Evolutionary conservation across 2,113 vertebrate species (phyloP), one percentile per base, ranked within the genome.

Genomic region (Gobiocypris rarus): DNA sequence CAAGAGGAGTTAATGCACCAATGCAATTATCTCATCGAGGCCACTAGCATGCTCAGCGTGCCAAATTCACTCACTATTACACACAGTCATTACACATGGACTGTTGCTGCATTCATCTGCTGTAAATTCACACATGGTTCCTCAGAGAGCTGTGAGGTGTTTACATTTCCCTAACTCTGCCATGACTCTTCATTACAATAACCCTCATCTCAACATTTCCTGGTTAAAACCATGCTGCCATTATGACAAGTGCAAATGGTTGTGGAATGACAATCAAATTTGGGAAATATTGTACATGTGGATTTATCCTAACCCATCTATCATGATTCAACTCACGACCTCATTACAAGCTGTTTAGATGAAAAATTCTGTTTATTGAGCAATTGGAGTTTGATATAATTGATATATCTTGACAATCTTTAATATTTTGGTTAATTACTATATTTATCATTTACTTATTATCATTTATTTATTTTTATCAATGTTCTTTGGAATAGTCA

Each of bases 21-120:
- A 70, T 82, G 80, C 65, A 82, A 82, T 82, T 82, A 82, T 82
- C 80, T 82, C 80, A 82, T 82, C 45, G 65, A 56, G 80, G 80
- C 80, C 48, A 70, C 80, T 82, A 70, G 63, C 80, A 56, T 41
- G 65, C 80, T 82, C 65, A 69, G 65, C 31, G 19, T 82, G 80
- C 80, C 80, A 82, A 56, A 70, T 82, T 56, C 80, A 82, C 80
- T 82, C 80, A 56, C 61, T 54, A 71, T 82, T 82, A 82, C 65
- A 82, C 80, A 82, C 80, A 54, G 65, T 82, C 80, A 82, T 82
- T 82, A 82, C 63, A 70, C 31, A 69, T 31, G n/a, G 63, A 82
- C 80, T 70, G 63, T 34, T 56, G 28, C 63, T 52, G 65, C 28
- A 56, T 70, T 82, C 80, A 41, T 82, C 48, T 82, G 80, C 80